A percentile compares a stretch with the other conserved stretches of the same genome.
Conservation (phyloP, 2,113 vertebrate species). For the Pygoscelis antarcticus region DNA sequence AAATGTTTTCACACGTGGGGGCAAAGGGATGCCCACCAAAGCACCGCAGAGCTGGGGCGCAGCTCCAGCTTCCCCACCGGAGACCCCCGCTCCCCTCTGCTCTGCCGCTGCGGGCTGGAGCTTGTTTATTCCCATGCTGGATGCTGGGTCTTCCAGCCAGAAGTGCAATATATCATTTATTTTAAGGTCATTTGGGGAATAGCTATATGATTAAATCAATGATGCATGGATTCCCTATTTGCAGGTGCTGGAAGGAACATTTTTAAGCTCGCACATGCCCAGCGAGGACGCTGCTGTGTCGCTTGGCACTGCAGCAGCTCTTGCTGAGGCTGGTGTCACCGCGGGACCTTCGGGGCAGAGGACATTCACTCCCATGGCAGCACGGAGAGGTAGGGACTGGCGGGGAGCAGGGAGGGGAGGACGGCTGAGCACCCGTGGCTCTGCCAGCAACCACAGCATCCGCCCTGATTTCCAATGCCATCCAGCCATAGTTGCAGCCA, state of each 20-base stretch:
- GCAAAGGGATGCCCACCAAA: too few relatives aligned
- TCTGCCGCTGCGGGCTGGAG: background rate
- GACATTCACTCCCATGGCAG: background rate
- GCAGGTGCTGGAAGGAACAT: background rate
- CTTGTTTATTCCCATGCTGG: background rate
- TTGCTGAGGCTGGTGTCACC: background rate
- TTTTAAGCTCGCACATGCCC: background rate
- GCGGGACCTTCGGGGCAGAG: background rate
- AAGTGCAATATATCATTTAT: background rate
- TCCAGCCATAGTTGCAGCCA: accelerated
- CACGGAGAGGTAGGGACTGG: accelerated
- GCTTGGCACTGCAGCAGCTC: background rate
- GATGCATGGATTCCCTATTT: background rate
- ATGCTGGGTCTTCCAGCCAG: background rate
- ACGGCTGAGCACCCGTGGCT: accelerated
- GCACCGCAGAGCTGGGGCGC: background rate
- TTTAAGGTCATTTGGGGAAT: background rate
- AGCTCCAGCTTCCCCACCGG: accelerated
- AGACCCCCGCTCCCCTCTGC: background rate
- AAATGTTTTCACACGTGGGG: accelerated
- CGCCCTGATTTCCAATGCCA: background rate
- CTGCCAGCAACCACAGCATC: background rate
- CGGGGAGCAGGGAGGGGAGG: background rate
- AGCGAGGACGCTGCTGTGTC: accelerated
- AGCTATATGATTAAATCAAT: background rate